phyloP scores from a whole-genome alignment of 2,888 invertebrate species.

The Coleophora flavipennella region DNA sequence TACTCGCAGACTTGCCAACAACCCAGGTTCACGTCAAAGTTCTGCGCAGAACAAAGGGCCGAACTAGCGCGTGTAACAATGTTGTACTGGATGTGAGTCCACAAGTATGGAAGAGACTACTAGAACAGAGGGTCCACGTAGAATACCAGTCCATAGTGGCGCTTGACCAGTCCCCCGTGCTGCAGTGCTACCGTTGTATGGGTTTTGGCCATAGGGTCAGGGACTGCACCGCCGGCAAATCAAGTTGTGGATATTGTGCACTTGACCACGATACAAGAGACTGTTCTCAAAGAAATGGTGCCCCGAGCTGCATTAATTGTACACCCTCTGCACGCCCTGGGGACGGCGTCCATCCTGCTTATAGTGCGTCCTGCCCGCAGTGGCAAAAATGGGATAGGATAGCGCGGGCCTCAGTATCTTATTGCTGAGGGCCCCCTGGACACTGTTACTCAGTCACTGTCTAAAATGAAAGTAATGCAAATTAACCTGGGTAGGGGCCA shows the following conservation, averaged over 20 bases:
- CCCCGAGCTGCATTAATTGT: neutral
- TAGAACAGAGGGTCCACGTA: neutral
- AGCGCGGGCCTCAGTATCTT: conserved; percentile 5
- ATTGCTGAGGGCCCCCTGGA: neutral
- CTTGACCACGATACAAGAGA: neutral
- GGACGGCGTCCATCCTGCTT: neutral
- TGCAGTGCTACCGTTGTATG: neutral
- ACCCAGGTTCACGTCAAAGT: neutral
- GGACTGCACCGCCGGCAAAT: neutral
- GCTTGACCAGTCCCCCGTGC: neutral
- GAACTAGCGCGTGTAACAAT: neutral
- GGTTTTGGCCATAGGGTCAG: neutral
- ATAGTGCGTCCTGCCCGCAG: neutral
- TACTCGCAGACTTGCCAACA: neutral
- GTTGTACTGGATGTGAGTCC: neutral
- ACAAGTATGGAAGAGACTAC: neutral
- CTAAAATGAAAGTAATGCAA: conserved; percentile 9
- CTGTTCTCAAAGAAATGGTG: neutral
- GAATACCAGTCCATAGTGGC: neutral
- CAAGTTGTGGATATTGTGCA: neutral
- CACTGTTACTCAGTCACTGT: no score
- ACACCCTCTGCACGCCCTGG: neutral
- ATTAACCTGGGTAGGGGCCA: neutral
- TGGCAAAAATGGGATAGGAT: conserved; percentile 10
- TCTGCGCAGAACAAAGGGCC: neutral